These are phyloP conservation scores for Chionomys nivalis DNA, from an alignment of 2,113 vertebrate species.

Conservation along the genomic window DNA sequence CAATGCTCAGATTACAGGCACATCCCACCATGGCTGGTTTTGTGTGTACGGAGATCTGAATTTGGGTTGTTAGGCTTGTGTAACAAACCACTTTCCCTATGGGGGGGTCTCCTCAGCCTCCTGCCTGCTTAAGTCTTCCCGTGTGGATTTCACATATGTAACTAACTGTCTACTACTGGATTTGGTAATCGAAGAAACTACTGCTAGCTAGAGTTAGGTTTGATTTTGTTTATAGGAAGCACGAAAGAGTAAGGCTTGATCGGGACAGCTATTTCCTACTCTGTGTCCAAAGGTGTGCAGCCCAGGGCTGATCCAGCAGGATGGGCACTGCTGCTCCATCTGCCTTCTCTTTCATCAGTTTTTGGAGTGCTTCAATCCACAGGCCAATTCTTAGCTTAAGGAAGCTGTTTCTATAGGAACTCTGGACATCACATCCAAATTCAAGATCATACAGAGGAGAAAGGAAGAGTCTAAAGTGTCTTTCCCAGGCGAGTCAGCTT, in stretches of 20 bases:
- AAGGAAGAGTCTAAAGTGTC: background rate
- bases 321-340: background rate
- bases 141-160: background rate
- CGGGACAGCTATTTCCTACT: background rate
- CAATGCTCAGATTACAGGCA: background rate
- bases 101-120: background rate
- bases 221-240: conserved; percentile 11
- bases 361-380: background rate
- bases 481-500: background rate
- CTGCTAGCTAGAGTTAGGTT: background rate
- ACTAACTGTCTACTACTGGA: background rate
- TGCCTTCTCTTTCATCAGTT: background rate
- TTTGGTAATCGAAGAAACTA: background rate
- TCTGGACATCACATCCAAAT: background rate
- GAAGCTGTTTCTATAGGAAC: background rate
- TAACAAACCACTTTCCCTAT: background rate
- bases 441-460: background rate
- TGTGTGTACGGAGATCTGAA: background rate
- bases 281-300: background rate
- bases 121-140: background rate
- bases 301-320: background rate
- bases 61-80: background rate
- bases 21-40: background rate
- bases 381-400: background rate
- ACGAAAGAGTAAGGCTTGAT: background rate